Evolutionary conservation across 2,113 vertebrate genomes (phyloP), one percentile per base, ranked within the genome.

Genomic region (Ictalurus punctatus): DNA sequence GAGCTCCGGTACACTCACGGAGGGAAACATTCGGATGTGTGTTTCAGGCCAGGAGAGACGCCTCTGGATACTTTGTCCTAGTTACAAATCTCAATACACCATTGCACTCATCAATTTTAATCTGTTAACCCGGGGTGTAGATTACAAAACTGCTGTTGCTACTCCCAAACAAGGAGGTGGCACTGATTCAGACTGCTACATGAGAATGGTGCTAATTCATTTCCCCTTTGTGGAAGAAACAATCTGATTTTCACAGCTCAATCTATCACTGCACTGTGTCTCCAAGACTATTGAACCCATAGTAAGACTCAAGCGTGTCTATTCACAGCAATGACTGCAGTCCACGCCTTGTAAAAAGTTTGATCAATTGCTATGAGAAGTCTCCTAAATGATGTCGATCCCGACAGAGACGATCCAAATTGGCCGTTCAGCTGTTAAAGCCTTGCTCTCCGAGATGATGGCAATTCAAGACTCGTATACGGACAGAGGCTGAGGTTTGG

Each of bases 401-500:
- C 81, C 69, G 44, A 69, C 17, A 88, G 69, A 87, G 81, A 83
- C 9, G 25, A n/a, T 87, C 44, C n/a, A 48, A 54, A 59, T n/a
- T 69, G 73, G 80, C 74, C 78, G 86, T 85, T 81, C 91, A 92
- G 90, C 92, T 93, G 88, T 40, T 27, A 67, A 79, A 27, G 82
- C n/a, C 84, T 86, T 78, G 76, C 27, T 87, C 88, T 84, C 59
- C 17, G 74, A 87, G 90, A 91, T 95, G 92, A 95, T 95, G 92
- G 74, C 83, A 93, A 94, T 95, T 94, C 94, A 94, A 94, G 94
- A 94, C 80, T n/a, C 4, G n/a, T 79, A 67, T 88, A 85, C 17
- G 48, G 87, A 80, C 59, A 86, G 85, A 61, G 58, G 76, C 79
- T 90, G 88, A 85, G 78, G 74, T 88, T 63, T 82, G 90, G 92